Evolutionary conservation across 2,888 invertebrate species (phyloP).

Genomic region (Tyria jacobaeae): DNA sequence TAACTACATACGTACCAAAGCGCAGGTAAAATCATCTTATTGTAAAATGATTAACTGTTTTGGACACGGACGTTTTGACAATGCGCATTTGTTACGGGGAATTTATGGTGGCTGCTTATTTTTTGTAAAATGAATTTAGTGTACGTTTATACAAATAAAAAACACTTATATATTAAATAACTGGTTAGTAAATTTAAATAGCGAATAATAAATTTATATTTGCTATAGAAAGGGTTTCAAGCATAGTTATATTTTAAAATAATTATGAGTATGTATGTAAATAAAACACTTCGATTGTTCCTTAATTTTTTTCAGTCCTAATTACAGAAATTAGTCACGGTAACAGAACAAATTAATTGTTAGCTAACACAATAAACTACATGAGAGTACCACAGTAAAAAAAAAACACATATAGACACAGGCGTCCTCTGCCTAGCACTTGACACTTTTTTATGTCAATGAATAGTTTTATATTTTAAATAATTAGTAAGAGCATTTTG

Average conservation of each 20-base stretch:
- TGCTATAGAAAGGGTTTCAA: too few relatives aligned
- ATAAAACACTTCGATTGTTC: conserved; percentile 1
- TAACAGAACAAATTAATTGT: conserved; percentile 5
- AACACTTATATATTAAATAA: too few relatives aligned
- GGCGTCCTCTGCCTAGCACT: too few relatives aligned
- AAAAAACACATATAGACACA: neutral
- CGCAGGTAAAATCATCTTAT: conserved; percentile 14
- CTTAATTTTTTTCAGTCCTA: neutral
- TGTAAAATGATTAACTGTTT: neutral
- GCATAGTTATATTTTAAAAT: too few relatives aligned
- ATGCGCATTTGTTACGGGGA: neutral
- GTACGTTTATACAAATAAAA: too few relatives aligned
- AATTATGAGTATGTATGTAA: neutral
- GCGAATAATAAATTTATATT: too few relatives aligned
- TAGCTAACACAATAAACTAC: neutral
- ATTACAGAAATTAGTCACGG: conserved; percentile 5
- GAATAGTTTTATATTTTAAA: neutral
- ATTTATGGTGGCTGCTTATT: neutral
- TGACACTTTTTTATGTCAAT: neutral
- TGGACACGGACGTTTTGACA: neutral
- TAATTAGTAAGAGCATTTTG: neutral
- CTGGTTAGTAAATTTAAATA: too few relatives aligned
- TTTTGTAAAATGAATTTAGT: too few relatives aligned
- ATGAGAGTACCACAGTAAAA: neutral
- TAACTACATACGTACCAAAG: conserved; percentile 7